Percentiles rank a stretch among this genome's conserved stretches.
Evolutionary conservation across 2,113 vertebrate species (phyloP).

Genomic region (Caranx ignobilis): DNA sequence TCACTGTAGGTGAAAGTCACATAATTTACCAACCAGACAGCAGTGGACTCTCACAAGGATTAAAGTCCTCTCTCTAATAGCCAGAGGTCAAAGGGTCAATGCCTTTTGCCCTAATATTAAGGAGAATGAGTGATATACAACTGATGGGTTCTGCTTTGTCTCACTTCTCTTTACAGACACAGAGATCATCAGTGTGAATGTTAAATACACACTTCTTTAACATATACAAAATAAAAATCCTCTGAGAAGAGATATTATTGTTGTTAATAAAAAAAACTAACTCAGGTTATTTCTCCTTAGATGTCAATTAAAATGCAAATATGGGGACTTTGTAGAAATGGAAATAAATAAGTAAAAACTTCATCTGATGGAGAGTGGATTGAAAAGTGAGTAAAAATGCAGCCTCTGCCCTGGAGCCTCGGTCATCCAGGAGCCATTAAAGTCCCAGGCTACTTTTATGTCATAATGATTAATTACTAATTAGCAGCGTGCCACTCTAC

Average conservation of each 20-base stretch:
- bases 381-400: too few relatives aligned
- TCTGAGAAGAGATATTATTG: background rate
- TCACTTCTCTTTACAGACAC: too few relatives aligned
- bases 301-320: background rate
- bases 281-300: background rate
- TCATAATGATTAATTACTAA: background rate
- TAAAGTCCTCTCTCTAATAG: slow-evolving; percentile 25
- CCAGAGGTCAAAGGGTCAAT: slow-evolving; percentile 2
- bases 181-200: background rate
- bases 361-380: too few relatives aligned
- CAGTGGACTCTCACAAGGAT: slow-evolving; percentile 30
- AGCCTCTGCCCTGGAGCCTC: too few relatives aligned
- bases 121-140: background rate
- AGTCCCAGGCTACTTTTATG: background rate
- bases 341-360: too few relatives aligned
- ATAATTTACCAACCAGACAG: slow-evolving; percentile 27
- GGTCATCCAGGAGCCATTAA: background rate
- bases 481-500: background rate
- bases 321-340: too few relatives aligned
- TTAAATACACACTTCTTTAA: background rate
- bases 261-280: background rate
- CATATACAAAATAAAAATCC: background rate
- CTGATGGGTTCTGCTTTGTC: background rate
- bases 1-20: slow-evolving; percentile 1
- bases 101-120: slow-evolving; percentile 1